A percentile compares a stretch with the other conserved stretches of the same genome.
phyloP scores from a whole-genome alignment of 1,140 invertebrate genomes.

The Bombyx mandarina region DNA sequence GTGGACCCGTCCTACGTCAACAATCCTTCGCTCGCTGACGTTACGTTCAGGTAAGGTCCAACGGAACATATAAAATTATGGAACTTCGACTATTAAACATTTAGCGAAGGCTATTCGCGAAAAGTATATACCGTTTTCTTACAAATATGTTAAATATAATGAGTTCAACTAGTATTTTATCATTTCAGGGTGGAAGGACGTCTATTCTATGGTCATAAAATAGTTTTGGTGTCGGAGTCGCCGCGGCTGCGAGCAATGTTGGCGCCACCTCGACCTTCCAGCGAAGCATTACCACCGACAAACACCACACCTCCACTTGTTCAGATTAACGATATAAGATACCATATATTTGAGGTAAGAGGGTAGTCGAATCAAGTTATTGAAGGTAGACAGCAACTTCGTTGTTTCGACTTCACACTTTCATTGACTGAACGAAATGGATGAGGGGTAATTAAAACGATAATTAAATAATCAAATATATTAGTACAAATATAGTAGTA shows the following conservation, averaged over 20 bases:
- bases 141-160: no score
- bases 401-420: no score
- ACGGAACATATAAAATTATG: no score
- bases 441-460: no score
- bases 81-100: no score
- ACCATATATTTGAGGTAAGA: conserved; percentile 89
- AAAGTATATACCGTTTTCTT: no score
- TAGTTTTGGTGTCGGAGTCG: conserved; percentile 91
- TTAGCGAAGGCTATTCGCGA: no score
- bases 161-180: background rate
- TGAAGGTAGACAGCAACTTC: no score
- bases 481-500: no score
- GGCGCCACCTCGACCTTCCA: conserved; percentile 56
- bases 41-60: conserved; percentile 79
- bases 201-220: conserved; percentile 95
- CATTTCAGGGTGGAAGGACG: conserved; percentile 83
- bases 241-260: conserved; percentile 89
- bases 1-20: conserved; percentile 94
- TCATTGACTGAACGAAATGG: no score
- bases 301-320: conserved; percentile 78
- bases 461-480: no score
- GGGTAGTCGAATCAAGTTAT: no score
- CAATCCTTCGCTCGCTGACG: conserved; percentile 91
- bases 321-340: conserved; percentile 93
- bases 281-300: conserved; percentile 37